These are phyloP conservation scores for Automeris io DNA, from an alignment of 2,888 invertebrate species.

Conservation along the genomic window DNA sequence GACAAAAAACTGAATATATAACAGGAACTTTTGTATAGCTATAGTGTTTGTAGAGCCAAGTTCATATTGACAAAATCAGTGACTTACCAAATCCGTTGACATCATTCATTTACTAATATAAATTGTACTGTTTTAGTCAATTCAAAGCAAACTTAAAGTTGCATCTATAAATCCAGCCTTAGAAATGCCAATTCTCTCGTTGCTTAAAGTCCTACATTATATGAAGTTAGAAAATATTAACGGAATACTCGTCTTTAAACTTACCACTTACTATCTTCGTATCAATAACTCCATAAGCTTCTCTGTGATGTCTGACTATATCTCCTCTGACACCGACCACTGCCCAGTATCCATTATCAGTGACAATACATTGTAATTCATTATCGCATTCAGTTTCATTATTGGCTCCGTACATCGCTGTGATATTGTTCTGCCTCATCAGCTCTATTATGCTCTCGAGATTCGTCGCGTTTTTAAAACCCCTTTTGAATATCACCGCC, in stretches of 20 bases:
- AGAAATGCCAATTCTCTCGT: too few species aligned
- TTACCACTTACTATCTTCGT: conserved; percentile 71
- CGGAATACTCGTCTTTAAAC: conserved; percentile 15
- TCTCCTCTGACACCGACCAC: conserved; percentile 59
- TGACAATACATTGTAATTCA: conserved; percentile 39
- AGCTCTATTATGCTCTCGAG: conserved; percentile 49
- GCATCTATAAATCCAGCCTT: too few species aligned
- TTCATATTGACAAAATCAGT: too few species aligned
- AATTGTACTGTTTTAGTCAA: too few species aligned
- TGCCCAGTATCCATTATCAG: conserved; percentile 45
- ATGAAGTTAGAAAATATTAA: too few species aligned
- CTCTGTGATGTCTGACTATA: conserved; percentile 35
- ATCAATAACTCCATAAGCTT: conserved; percentile 74
- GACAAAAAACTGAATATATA: too few species aligned
- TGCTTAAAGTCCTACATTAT: too few species aligned
- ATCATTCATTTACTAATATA: too few species aligned
- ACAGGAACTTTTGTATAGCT: too few species aligned
- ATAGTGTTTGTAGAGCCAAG: too few species aligned
- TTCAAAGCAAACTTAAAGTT: too few species aligned
- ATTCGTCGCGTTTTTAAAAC: conserved; percentile 56
- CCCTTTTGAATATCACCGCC: conserved; percentile 49
- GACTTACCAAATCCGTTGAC: too few species aligned
- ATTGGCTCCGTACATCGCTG: conserved; percentile 36
- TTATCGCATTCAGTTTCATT: conserved; percentile 33
- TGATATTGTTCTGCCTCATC: conserved; percentile 61